Base-by-base conservation (phyloP, 2,888 invertebrate genomes). In the Agriopis leucophaearia region DNA sequence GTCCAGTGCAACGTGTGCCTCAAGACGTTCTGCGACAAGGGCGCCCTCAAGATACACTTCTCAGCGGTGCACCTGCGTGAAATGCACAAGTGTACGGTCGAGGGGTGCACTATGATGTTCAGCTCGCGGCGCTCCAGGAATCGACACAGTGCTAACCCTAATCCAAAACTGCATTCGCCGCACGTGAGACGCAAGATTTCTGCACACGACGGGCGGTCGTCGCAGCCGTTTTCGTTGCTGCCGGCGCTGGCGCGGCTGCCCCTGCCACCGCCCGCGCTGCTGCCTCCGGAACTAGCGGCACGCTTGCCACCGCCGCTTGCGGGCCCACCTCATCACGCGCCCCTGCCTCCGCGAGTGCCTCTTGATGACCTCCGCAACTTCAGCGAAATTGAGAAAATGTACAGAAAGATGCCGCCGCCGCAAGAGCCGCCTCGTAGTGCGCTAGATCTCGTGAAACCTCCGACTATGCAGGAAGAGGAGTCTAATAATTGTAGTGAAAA, bases 1-100 rank as follows among this genome's bases (percentile, higher is more conserved):
- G 99, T 99, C 71, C 98, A 99, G 94, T 99, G 99, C 94, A 98
- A 98, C 87, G 98, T 99, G 71, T 99, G 99, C 90, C 95, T 99
- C 75, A 99, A 99, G 91, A 99, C 99, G 68, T 99, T 99, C 93
- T 99, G 99, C 95, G 99, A 99, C 94, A 99, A 99, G 93, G 99
- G 99, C 73, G 99, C 99, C 51, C 94, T 99, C 63, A 99, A 99
- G 94, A 99, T 99, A 63, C 99, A 99, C 89, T 99, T 99, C 90
- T 99, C 98, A 69, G 99, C 99, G 18, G 99, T 99, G 71, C 99
- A 99, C 88, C 93, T 99, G 79, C 96, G 99, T 61, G 99, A 99
- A 94, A 99, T 99, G 99, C 99, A 99, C 94, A 98, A 98, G 94
- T 99, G 99, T 92, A 99, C 99, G 15, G 99, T 99, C 56, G 98